Conservation (phyloP, 2,113 vertebrate species). For the Trichechus manatus region DNA sequence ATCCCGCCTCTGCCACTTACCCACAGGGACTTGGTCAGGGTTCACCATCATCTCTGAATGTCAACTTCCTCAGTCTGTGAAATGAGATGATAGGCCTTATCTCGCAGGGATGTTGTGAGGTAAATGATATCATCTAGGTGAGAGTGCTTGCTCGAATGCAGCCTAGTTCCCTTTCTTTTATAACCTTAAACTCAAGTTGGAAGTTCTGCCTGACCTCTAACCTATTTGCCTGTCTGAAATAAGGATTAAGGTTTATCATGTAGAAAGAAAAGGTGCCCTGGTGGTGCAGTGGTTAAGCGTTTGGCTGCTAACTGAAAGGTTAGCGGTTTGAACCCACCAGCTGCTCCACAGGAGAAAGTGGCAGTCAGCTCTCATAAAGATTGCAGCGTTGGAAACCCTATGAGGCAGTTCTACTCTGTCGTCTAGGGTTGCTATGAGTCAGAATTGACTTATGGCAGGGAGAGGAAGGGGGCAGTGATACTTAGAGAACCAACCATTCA, state of each 20-base stretch:
- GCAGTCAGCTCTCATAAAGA: not conserved
- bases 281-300: not conserved
- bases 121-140: not conserved
- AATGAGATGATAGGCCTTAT: not conserved
- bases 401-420: not conserved
- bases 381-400: not conserved
- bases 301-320: not conserved
- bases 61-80: not conserved
- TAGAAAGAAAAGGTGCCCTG: not conserved
- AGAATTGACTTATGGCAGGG: not conserved
- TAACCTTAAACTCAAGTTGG: not conserved
- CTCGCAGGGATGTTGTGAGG: not conserved
- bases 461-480: not conserved
- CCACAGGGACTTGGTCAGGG: not conserved
- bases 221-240: not conserved
- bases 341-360: not conserved
- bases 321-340: not conserved
- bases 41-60: not conserved
- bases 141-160: not conserved
- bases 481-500: not conserved
- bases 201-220: not conserved
- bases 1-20: not conserved
- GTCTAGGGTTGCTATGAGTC: not conserved
- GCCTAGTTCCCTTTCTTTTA: not conserved
- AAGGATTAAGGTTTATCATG: not conserved